These are phyloP conservation scores for Ferrisia virgata DNA, from an alignment of 2,888 invertebrate genomes.

Conservation along the genomic window DNA sequence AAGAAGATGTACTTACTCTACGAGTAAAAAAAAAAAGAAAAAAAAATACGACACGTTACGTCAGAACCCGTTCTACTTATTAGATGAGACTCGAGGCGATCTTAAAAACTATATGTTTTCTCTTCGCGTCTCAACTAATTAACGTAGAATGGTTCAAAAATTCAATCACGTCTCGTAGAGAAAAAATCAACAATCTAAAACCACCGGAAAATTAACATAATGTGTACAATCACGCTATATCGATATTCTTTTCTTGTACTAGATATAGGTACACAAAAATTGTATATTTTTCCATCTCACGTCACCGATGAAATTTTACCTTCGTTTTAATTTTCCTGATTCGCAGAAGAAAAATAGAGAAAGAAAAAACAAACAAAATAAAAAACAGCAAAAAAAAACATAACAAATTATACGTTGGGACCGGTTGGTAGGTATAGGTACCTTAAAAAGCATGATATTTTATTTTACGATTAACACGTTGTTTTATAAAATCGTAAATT, in stretches of 20 bases:
- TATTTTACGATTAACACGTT: not conserved
- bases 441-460: not conserved
- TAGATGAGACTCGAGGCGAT: not conserved
- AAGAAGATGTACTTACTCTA: not conserved
- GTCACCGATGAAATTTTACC: not conserved
- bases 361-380: not conserved
- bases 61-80: not conserved
- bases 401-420: not conserved
- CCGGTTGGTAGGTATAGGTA: not conserved
- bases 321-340: not conserved
- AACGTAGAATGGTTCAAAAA: not conserved
- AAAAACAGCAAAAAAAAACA: not conserved
- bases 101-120: not conserved
- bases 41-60: not conserved
- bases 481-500: too few relatives aligned
- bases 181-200: not conserved
- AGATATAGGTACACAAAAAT: too few relatives aligned
- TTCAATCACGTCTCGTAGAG: not conserved
- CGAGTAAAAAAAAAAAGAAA: too few relatives aligned
- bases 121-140: not conserved
- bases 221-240: not conserved
- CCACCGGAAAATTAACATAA: not conserved
- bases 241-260: not conserved
- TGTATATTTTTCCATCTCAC: not conserved
- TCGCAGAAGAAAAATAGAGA: not conserved